Percentiles rank a stretch among this genome's conserved stretches.
These are phyloP conservation scores for Heteromurus nitidus DNA, from an alignment of 2,888 invertebrate species.

Conservation along the genomic window DNA sequence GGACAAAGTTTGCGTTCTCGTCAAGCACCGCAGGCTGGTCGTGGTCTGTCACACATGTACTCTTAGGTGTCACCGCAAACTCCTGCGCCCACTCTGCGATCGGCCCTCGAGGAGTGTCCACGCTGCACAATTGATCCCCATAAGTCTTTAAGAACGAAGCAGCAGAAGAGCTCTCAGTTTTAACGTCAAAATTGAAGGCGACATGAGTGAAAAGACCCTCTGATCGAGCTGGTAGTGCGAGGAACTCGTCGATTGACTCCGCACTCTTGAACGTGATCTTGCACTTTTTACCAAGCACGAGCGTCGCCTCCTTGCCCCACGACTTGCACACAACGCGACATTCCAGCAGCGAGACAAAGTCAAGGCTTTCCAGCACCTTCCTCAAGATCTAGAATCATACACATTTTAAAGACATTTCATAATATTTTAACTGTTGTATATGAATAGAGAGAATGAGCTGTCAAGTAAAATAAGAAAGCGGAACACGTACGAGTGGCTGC, in stretches of 20 bases:
- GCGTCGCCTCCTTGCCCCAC: conserved; percentile 49
- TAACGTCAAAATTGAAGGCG: conserved; percentile 42
- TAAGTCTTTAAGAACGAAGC: conserved; percentile 31
- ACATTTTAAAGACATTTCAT: not conserved
- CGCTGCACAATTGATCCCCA: conserved; percentile 26
- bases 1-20: conserved; percentile 46
- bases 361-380: conserved; percentile 56
- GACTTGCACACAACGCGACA: conserved; percentile 53
- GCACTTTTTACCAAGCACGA: conserved; percentile 45
- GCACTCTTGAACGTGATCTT: conserved; percentile 47
- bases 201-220: conserved; percentile 45
- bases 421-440: not conserved
- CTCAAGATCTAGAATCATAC: conserved; percentile 32
- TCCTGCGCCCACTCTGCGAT: too few relatives aligned
- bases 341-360: conserved; percentile 38
- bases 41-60: too few relatives aligned
- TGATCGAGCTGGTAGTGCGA: not conserved
- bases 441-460: not conserved
- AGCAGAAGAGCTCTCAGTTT: not conserved
- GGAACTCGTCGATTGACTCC: conserved; percentile 9
- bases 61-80: too few relatives aligned
- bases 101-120: conserved; percentile 35
- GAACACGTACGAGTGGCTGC: conserved; percentile 56
- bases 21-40: conserved; percentile 19
- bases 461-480: too few relatives aligned